Conservation (phyloP, 2,888 invertebrate genomes). For the Stictocephala bisonia region DNA sequence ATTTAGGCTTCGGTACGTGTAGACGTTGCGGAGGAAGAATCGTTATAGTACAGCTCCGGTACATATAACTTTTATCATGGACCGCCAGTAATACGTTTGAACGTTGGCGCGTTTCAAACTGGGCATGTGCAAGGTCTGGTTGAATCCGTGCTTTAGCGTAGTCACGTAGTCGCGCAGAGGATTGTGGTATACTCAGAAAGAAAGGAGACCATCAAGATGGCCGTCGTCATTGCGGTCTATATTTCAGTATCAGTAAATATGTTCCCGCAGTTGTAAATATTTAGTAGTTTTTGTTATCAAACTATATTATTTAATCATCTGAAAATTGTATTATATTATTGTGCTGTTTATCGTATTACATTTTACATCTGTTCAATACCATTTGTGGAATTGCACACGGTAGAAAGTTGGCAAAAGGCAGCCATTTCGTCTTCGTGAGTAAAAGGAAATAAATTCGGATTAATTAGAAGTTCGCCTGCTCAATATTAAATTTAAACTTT, state of each 20-base stretch:
- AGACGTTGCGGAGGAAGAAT: too few species aligned
- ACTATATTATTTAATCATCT: too few species aligned
- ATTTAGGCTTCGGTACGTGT: too few species aligned
- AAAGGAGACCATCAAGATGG: constrained; percentile 48
- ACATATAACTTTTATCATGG: constrained; percentile 20
- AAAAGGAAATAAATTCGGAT: too few species aligned
- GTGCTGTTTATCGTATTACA: not conserved
- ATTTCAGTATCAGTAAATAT: constrained; percentile 31
- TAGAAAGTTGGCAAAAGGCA: constrained; percentile 49
- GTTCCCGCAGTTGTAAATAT: not conserved
- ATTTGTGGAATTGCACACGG: constrained; percentile 32
- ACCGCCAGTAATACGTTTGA: constrained; percentile 7
- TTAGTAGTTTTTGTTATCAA: not conserved
- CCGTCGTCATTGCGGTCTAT: constrained; percentile 47
- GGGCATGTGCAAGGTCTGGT: constrained; percentile 46
- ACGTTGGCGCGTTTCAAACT: constrained; percentile 42
- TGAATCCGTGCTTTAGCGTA: constrained; percentile 45
- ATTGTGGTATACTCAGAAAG: constrained; percentile 44
- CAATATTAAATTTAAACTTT: too few species aligned
- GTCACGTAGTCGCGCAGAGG: constrained; percentile 49
- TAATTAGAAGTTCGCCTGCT: too few species aligned
- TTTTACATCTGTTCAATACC: not conserved
- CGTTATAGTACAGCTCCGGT: constrained; percentile 29
- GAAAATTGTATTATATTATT: not conserved
- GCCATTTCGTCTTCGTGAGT: constrained; percentile 44